These are phyloP conservation scores for Schizaphis graminum DNA, from an alignment of 2,888 invertebrate species.

Conservation along the genomic window DNA sequence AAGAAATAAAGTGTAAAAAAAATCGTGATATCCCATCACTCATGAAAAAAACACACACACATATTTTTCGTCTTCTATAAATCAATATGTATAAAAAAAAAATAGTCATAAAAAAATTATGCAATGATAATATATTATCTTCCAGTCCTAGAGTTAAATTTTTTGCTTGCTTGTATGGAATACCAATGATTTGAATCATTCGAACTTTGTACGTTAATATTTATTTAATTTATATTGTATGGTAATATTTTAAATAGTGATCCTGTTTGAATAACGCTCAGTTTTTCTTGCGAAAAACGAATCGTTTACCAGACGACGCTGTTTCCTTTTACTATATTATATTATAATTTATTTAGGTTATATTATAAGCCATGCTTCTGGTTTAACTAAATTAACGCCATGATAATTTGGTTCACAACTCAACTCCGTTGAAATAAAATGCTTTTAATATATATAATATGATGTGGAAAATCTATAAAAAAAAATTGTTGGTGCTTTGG, in stretches of 20 bases:
- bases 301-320: background rate
- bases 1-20: slow-evolving; percentile 23
- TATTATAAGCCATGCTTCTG: background rate
- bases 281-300: background rate
- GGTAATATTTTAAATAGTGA: background rate
- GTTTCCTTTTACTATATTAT: background rate
- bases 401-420: background rate
- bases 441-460: background rate
- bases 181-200: background rate
- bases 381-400: background rate
- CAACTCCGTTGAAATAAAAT: background rate
- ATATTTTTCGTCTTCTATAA: background rate
- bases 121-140: background rate
- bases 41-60: background rate
- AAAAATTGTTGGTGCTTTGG: background rate
- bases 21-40: slow-evolving; percentile 32
- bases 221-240: background rate
- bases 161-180: background rate
- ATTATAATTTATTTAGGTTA: background rate
- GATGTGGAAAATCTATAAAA: background rate
- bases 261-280: background rate
- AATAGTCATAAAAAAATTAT: background rate
- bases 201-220: background rate
- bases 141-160: background rate
- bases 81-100: background rate